Evolutionary conservation across 2,888 invertebrate species (phyloP), one percentile per base, ranked within the genome.

Genomic region (Bellardia pandia): DNA sequence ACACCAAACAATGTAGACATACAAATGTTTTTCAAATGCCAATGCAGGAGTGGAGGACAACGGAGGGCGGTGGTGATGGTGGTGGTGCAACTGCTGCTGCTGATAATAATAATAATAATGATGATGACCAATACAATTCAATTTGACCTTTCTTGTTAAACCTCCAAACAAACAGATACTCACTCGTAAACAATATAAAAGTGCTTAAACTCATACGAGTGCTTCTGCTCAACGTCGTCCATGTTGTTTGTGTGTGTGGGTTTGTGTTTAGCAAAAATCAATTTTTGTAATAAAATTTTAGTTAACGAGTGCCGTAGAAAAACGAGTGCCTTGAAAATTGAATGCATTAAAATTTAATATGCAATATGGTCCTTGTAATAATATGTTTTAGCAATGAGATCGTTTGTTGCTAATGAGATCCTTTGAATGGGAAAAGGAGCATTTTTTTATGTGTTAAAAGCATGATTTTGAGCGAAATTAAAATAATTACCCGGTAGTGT

Each of bases 21-120:
- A 81, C 74, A 81, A 81, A 81, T 77, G 83, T 71, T 83, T 77
- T 83, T 71, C 77, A 83, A 83, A 77, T 77, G 77, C 64, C 77
- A 83, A 72, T 62, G 42, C 76, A 76, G 13, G 45, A 64, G 56
- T 45, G 71, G 62, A 64, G 77, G 56, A 62, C 62, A 71, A 64
- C 37, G 62, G 51, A 76, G 33, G 82, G 45, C 60, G 66, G 68
- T 48, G 74, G 33, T 3, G 23, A 62, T 37, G 13, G 64, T 37
- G 13, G 30, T 68, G 30, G 37, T 48, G 23, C 23, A 23, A 1
- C 23, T 42, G 82, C 45, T 69, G 66, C 68, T 48, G 74, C 45
- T 3, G 23, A 48, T 37, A 7, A 75, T 37, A 16, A 56, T 68
- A 42, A 48, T 48, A 66, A 68, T 77, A 37, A 79, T 51, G 74